phyloP scores from a whole-genome alignment of 2,888 invertebrate genomes.

The Eupelmus urozonus region DNA sequence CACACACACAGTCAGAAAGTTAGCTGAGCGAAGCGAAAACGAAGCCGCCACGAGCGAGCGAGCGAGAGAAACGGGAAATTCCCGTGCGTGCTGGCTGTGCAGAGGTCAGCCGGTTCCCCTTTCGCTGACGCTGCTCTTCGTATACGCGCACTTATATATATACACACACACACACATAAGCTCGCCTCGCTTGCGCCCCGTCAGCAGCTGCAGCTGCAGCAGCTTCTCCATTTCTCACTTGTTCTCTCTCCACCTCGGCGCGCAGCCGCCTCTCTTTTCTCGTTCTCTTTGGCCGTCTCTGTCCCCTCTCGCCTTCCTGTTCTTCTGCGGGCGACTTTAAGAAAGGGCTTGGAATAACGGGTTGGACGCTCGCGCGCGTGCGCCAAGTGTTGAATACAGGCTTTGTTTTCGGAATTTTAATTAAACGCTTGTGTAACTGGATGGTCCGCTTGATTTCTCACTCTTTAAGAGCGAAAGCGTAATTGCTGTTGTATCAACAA shows the following conservation, averaged over 20 bases:
- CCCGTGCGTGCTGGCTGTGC: not conserved
- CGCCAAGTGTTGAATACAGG: too few relatives aligned
- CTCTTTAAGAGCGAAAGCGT: too few relatives aligned
- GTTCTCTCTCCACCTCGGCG: not conserved
- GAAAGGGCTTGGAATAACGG: too few relatives aligned
- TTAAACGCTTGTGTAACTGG: too few relatives aligned
- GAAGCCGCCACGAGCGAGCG: constrained; percentile 2
- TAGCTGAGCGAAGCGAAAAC: too few relatives aligned
- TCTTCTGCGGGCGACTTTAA: not conserved
- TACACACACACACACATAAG: too few relatives aligned
- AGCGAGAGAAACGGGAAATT: constrained; percentile 26
- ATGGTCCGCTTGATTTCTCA: too few relatives aligned
- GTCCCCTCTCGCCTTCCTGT: not conserved
- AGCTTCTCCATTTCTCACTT: constrained; percentile 14
- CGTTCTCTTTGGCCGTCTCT: not conserved
- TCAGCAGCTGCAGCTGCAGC: constrained; percentile 21
- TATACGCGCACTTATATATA: not conserved
- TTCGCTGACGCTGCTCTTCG: constrained; percentile 26
- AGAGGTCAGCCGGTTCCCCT: constrained; percentile 26
- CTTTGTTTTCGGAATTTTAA: too few relatives aligned
- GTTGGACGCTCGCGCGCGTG: too few relatives aligned
- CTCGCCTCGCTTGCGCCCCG: not conserved
- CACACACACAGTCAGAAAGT: too few relatives aligned
- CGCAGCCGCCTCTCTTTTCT: not conserved
- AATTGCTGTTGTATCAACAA: too few relatives aligned